phyloP scores from a whole-genome alignment of 2,888 invertebrate species.

The Quadroppia sp. region DNA sequence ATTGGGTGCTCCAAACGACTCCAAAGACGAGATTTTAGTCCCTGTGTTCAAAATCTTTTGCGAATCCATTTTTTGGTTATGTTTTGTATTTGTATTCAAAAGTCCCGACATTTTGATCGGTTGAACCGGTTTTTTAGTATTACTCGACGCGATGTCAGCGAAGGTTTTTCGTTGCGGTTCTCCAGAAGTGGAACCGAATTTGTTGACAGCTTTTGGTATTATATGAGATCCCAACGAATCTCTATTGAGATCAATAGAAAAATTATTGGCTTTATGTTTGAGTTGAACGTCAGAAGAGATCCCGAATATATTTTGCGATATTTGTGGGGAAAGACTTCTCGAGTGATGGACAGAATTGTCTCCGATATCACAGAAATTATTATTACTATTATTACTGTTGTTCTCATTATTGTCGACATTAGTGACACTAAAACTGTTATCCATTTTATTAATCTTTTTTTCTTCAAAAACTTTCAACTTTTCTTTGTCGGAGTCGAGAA shows the following conservation, averaged over 20 bases:
- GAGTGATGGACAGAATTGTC: neutral
- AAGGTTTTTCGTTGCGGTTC: conserved; percentile 18
- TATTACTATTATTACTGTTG: conserved; percentile 1
- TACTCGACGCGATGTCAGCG: conserved; percentile 19
- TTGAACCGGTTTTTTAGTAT: conserved; percentile 30
- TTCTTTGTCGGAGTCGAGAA: conserved; percentile 24
- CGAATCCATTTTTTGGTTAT: neutral
- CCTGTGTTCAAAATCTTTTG: conserved; percentile 5
- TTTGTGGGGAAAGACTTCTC: conserved; percentile 28
- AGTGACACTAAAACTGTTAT: conserved; percentile 7
- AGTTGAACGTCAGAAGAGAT: conserved; percentile 24
- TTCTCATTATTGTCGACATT: neutral
- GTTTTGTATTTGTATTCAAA: neutral
- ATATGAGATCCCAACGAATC: conserved; percentile 28
- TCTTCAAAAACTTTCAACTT: conserved; percentile 5
- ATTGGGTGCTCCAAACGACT: conserved; percentile 2
- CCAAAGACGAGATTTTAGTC: conserved; percentile 14
- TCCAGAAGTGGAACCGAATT: neutral
- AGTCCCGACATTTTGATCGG: neutral
- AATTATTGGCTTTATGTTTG: conserved; percentile 21
- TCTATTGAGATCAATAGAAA: conserved; percentile 36
- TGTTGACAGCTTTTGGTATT: conserved; percentile 10
- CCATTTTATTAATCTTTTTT: conserved; percentile 5
- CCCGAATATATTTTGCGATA: conserved; percentile 23
- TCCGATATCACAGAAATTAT: conserved; percentile 33